Base-by-base conservation (phyloP, 2,113 vertebrate species). In the Gallinago paraguaiae region DNA sequence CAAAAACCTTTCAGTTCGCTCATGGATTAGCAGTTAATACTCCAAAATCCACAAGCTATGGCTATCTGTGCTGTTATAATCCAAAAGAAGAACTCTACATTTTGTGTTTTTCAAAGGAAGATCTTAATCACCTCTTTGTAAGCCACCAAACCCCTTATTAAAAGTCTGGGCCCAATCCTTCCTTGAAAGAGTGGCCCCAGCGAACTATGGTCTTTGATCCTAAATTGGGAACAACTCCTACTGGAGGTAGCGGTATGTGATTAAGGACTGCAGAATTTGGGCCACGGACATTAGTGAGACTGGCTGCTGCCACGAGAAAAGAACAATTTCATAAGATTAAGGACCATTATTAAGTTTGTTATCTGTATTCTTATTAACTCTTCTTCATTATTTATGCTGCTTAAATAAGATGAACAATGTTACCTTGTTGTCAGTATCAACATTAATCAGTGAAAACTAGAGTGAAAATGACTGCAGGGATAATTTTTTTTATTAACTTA, bases 41-140 rank as follows among this genome's bases (percentile, higher is more conserved):
- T 93, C 95, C 86, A 86, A 95, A 96, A 97, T 94, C 96, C 59
- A 2, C 81, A 78, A 94, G 65, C 95, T 92, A 69, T 0, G 7
- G 61, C 90, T 97, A 94, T 97, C 96, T 97, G 86, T 82, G 83
- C 83, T 95, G 77, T 93, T 96, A 95, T 92, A 96, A 94, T 93
- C 92, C 80, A 69, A 92, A 92, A 72, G 93, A 97, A 92, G 92
- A 95, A 91, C 95, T 93, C 93, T 76, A 74, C 74, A 67, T 89
- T 94, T 93, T 92, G 74, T 86, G 68, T 61, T 92, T 96, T 96
- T 95, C 93, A 97, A 94, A 96, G 88, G 91, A 96, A 89, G 93
- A 95, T 95, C 95, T 93, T 96, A 97, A 96, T 96, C 91, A 89
- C 92, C 63, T 72, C 93, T 95, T 93, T 95, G 93, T 93, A 86